Percentiles rank a stretch among this genome's conserved stretches.
Evolutionary conservation across 2,113 vertebrate species (phyloP).

Genomic region (Paramisgurnus dabryanus): DNA sequence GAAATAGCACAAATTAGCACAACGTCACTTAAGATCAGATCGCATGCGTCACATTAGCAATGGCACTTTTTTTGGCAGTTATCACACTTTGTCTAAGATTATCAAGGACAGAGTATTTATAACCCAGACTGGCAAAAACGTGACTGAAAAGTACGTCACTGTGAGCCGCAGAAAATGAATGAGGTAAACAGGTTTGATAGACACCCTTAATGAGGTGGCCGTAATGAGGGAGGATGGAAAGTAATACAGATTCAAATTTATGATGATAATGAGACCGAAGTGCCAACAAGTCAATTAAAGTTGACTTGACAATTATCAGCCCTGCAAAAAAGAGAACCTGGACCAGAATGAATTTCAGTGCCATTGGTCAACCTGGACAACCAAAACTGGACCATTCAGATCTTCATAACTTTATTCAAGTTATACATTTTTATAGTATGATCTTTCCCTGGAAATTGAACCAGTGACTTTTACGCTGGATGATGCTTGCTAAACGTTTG

Average conservation of each 20-base stretch:
- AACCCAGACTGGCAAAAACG: constrained; percentile 20
- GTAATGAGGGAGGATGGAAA: not conserved
- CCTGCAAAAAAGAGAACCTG: too few species aligned
- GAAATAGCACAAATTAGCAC: constrained; percentile 20
- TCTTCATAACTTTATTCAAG: too few species aligned
- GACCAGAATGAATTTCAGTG: too few species aligned
- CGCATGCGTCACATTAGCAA: not conserved
- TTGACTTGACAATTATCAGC: not conserved
- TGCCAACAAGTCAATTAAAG: not conserved
- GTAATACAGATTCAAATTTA: not conserved
- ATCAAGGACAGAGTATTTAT: constrained; percentile 37
- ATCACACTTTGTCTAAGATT: constrained; percentile 24
- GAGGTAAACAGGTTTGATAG: not conserved
- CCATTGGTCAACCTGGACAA: too few species aligned
- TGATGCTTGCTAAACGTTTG: too few species aligned
- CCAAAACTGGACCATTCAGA: too few species aligned
- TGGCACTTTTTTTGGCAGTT: constrained; percentile 8
- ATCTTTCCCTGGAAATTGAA: too few species aligned
- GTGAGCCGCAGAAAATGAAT: not conserved
- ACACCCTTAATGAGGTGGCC: not conserved
- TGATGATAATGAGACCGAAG: not conserved
- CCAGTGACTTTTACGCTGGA: too few species aligned
- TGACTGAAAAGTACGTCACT: not conserved
- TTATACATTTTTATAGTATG: too few species aligned
- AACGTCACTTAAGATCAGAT: constrained; percentile 23